Conservation (phyloP, 2,797 vertebrate genomes). For the Muscicapa comitata region DNA sequence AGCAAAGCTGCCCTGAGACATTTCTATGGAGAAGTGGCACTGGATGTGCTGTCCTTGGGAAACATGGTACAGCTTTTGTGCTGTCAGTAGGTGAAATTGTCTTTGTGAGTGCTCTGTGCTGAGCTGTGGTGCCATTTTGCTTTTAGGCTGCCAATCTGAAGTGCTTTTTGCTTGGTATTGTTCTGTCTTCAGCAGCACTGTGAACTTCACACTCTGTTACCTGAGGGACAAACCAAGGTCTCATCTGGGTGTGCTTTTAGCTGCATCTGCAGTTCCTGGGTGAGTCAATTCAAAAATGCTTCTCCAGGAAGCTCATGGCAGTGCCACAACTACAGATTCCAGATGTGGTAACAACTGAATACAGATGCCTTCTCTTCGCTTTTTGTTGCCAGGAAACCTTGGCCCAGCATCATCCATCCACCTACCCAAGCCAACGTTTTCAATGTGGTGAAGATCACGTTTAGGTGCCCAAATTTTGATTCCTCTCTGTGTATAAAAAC, state of each 20-base stretch:
- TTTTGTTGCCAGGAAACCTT: background rate
- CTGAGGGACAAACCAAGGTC: background rate
- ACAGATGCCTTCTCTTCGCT: background rate
- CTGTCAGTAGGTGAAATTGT: background rate
- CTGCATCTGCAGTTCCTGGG: background rate
- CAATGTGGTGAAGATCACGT: background rate
- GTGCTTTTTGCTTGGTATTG: background rate
- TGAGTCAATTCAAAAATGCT: background rate
- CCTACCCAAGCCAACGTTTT: background rate
- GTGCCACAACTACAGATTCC: background rate
- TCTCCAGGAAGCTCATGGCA: background rate
- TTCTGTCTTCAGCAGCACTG: background rate
- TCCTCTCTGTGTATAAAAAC: background rate
- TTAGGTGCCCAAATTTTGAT: background rate
- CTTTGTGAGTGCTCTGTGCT: background rate
- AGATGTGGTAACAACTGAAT: background rate
- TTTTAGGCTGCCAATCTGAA: background rate
- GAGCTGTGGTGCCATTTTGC: background rate
- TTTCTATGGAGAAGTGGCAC: background rate
- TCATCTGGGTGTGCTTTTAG: background rate
- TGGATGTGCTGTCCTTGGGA: background rate
- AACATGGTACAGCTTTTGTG: background rate
- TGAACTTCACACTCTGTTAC: background rate
- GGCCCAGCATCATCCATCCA: background rate
- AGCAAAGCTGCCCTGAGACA: background rate